Evolutionary conservation across 2,888 invertebrate genomes (phyloP), one percentile per base, ranked within the genome.

Genomic region (Asteroscopus sphinx): DNA sequence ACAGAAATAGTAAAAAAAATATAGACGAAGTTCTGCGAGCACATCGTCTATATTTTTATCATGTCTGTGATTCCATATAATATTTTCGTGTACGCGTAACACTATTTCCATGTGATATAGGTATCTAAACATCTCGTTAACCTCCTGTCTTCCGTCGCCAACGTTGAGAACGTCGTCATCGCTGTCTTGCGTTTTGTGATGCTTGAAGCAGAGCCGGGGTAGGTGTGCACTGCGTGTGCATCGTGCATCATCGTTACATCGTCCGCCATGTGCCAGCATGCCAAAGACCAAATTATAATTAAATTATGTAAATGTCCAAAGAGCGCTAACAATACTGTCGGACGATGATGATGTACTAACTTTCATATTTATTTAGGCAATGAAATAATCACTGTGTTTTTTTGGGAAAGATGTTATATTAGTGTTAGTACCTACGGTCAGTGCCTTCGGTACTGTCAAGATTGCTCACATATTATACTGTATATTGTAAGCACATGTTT

Each of bases 381-480:
- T 39, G 39, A 48, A 58, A 41, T 51, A 53, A 70, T 68, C 68
- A 73, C 71, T 57, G 68, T 58, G 68, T 73, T 68, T 72, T 71
- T 68, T 71, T 61, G 42, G 69, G 45, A 60, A 67, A 58, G 49
- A 58, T 64, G 59, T 71, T 76, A 58, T 55, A 56, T 55, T 73
- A 72, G 62, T 68, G 64, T 72, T 73, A 76, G 59, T 69, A n/a
- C n/a, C n/a, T n/a, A 49, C 15, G 57, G 46, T 42, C 64, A 51
- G 61, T 73, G 63, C 71, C 51, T 32, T 44, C 39, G 58, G 73
- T 59, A 62, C 56, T 74, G 62, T 74, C 61, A 58, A 55, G 61
- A 80, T 90, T 90, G 90, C 90, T 90, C 90, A 90, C 82, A 68
- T 89, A 85, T 44, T 57, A 57, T 55, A 73, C 79, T 81, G 54